These are phyloP conservation scores for Megaceryle alcyon DNA, from an alignment of 2,797 vertebrate species.

Conservation along the genomic window DNA sequence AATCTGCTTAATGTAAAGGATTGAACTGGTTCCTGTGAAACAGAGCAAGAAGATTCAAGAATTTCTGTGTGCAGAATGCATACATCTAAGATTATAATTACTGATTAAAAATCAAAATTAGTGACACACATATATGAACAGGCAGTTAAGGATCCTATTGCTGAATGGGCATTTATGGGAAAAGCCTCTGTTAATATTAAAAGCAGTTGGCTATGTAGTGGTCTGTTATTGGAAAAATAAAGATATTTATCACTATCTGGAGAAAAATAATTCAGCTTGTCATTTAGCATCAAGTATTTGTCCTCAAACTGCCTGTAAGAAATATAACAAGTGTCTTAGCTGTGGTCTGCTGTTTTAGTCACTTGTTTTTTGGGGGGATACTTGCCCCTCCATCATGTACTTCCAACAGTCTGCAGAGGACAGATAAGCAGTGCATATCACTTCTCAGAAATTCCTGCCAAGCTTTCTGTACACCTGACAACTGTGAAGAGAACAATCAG, in stretches of 20 bases:
- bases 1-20: constrained; percentile 29
- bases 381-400: background rate
- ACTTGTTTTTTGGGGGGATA: background rate
- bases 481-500: background rate
- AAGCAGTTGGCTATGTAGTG: background rate
- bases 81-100: background rate
- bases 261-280: background rate
- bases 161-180: constrained; percentile 6
- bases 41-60: background rate
- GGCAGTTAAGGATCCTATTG: background rate
- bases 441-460: background rate
- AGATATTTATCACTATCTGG: background rate
- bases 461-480: background rate
- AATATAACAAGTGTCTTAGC: background rate
- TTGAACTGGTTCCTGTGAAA: background rate
- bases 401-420: background rate
- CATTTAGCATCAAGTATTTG: background rate
- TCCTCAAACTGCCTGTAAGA: background rate
- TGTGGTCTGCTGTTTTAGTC: background rate
- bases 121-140: background rate
- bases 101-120: constrained; percentile 4
- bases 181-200: background rate
- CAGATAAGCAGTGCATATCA: background rate
- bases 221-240: constrained; percentile 1
- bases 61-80: background rate